Conservation (phyloP, 2,888 invertebrate species). For the Polydesmus complanatus region DNA sequence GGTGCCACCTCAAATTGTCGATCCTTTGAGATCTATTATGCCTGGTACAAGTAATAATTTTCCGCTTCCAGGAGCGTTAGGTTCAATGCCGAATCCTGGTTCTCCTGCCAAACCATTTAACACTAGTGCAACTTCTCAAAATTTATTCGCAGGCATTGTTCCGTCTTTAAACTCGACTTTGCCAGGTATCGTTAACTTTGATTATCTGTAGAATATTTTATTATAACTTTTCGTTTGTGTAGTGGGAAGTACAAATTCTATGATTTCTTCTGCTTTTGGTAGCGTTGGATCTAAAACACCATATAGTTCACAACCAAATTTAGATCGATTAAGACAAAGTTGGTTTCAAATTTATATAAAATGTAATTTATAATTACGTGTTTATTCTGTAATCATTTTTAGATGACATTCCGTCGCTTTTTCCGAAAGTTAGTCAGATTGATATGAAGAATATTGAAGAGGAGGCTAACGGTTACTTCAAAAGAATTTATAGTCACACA, state of each 20-base stretch:
- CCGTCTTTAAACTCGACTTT: slow-evolving; percentile 31
- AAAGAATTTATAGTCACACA: slow-evolving; percentile 85
- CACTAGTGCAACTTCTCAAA: slow-evolving; percentile 46
- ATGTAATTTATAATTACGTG: background rate
- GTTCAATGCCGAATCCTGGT: slow-evolving; percentile 18
- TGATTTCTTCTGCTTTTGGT: slow-evolving; percentile 16
- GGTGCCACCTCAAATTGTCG: slow-evolving; percentile 37
- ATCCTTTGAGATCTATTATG: slow-evolving; percentile 57
- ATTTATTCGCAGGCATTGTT: slow-evolving; percentile 53
- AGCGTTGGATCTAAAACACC: slow-evolving; percentile 16
- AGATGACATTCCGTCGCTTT: slow-evolving; percentile 44
- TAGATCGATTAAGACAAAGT: slow-evolving; percentile 14
- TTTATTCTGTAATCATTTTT: slow-evolving; percentile 7
- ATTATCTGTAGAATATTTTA: background rate
- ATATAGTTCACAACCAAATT: slow-evolving; percentile 11
- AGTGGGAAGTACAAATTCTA: slow-evolving; percentile 16
- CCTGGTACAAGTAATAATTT: slow-evolving; percentile 38
- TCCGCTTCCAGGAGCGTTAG: slow-evolving; percentile 18
- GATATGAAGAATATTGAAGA: slow-evolving; percentile 95
- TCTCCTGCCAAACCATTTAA: slow-evolving; percentile 20
- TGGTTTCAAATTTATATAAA: background rate
- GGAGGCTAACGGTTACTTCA: slow-evolving; percentile 97
- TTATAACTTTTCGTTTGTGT: background rate
- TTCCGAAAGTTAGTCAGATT: slow-evolving; percentile 57
- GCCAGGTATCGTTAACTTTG: slow-evolving; percentile 21